Conservation (phyloP, 2,797 vertebrate species). For the Gastrophryne carolinensis region DNA sequence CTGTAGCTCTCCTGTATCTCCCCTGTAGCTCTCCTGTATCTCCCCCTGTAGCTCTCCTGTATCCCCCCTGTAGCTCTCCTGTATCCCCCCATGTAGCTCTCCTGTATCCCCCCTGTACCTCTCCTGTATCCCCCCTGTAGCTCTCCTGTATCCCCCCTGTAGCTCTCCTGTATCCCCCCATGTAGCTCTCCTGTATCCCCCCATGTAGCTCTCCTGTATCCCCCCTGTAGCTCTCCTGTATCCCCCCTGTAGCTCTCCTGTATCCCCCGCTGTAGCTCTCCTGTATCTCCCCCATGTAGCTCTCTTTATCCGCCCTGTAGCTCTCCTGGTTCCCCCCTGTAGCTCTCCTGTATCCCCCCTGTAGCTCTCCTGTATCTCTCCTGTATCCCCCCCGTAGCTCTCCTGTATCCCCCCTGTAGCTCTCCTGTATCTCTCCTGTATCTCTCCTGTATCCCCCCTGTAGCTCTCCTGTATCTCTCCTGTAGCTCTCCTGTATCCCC, state of each 20-base stretch:
- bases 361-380: not conserved
- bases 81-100: not conserved
- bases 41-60: too few species aligned
- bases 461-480: not conserved
- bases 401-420: not conserved
- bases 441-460: not conserved
- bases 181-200: not conserved
- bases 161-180: not conserved
- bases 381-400: too few species aligned
- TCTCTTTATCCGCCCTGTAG: too few species aligned
- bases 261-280: not conserved
- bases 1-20: not conserved
- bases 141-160: not conserved
- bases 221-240: not conserved
- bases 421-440: not conserved
- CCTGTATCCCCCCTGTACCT: not conserved
- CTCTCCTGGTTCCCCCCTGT: not conserved
- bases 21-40: not conserved
- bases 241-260: not conserved
- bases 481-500: not conserved
- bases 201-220: not conserved
- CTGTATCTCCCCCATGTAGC: not conserved
- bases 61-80: not conserved
- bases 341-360: not conserved
- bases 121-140: not conserved